Evolutionary conservation across 2,113 vertebrate species (phyloP), one percentile per base, ranked within the genome.

Genomic region (Urocolius indicus): DNA sequence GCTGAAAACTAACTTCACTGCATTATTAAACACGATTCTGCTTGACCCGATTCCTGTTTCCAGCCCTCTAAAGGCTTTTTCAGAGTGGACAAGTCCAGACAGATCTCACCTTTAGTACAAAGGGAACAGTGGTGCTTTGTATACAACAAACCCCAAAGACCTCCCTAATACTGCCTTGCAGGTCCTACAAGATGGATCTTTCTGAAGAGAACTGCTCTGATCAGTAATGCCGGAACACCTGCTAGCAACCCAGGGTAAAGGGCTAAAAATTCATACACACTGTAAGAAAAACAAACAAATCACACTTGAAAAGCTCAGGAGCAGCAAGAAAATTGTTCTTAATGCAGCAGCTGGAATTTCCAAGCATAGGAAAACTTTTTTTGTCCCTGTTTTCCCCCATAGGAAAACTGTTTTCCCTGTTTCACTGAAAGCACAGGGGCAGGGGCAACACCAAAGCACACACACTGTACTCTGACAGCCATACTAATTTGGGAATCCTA

Each of bases 61-160:
- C 88, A 92, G 85, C 58, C 27, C 52, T 45, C 34, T 67, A 57
- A 92, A 90, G 57, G 43, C 57, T 85, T 80, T 95, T 90, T 71
- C 75, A 86, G 75, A 90, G 55, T 6, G 26, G 82, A 51, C 90
- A 92, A 87, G 93, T 79, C 85, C 82, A 84, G 90, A 77, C 94
- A 87, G n/a, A 79, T 87, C 61, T 58, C 68, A 90, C 68, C 36
- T 54, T 52, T 13, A 48, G 55, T 49, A 61, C 84, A 90, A 95
- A 86, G 63, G 38, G 52, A 90, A 87, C 78, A 83, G 72, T 20
- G 71, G 38, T 86, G 90, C 85, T 93, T 93, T 93, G 78, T 71
- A 80, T 27, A 80, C n/a, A 89, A 65, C 34, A 91, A 69, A n/a
- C 24, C 29, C 91, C 51, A 19, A 46, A 91, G 63, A 55, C 26